Percentiles rank a stretch among this genome's conserved stretches.
Evolutionary conservation across 2,113 vertebrate species (phyloP).

Genomic region (Cynopterus brachyotis): DNA sequence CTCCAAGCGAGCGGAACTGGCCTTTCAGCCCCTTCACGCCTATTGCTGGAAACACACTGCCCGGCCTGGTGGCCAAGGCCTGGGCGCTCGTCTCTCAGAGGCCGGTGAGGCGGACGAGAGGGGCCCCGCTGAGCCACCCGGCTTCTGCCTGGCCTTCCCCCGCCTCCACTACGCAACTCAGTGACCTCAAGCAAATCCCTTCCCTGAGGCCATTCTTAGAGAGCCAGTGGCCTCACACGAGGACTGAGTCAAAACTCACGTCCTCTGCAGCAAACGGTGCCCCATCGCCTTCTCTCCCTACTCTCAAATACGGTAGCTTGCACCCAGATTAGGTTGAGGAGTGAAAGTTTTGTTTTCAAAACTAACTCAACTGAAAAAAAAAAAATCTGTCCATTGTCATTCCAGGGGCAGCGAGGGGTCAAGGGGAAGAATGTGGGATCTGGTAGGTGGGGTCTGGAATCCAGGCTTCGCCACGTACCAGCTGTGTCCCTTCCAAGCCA

Average conservation of each 20-base stretch:
- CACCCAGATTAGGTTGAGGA: not conserved
- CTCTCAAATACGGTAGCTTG: not conserved
- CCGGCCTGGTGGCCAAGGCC: not conserved
- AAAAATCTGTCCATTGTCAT: not conserved
- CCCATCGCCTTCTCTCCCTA: not conserved
- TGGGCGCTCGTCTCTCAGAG: not conserved
- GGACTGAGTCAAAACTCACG: not conserved
- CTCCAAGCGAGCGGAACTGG: not conserved
- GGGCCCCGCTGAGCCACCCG: not conserved
- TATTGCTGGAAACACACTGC: not conserved
- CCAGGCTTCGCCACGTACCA: not conserved
- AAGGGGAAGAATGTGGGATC: not conserved
- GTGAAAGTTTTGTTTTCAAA: not conserved
- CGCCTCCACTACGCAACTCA: not conserved
- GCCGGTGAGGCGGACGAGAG: not conserved
- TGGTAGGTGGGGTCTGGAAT: not conserved
- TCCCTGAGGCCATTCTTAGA: not conserved
- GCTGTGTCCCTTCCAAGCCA: not conserved
- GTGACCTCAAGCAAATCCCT: not conserved
- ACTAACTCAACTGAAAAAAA: not conserved
- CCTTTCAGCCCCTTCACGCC: not conserved
- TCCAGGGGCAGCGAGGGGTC: not conserved
- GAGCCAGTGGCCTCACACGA: not conserved
- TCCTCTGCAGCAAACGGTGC: not conserved
- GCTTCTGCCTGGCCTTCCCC: too few relatives aligned